Conservation (phyloP, 2,888 invertebrate species). For the Prionchulus punctatus region DNA sequence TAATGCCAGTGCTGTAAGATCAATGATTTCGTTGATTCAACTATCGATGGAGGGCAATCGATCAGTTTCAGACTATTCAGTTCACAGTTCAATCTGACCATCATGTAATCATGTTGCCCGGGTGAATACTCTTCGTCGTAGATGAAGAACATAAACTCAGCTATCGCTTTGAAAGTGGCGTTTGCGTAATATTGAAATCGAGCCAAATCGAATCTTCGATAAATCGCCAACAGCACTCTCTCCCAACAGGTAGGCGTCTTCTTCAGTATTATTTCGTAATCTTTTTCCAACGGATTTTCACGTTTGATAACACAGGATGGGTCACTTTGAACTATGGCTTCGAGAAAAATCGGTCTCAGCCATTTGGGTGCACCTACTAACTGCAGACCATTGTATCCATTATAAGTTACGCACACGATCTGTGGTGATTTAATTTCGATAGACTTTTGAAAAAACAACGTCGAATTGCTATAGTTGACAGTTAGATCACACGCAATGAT, state of each 20-base stretch:
- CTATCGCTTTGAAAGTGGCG: conserved; percentile 13
- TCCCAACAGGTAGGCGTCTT: conserved; percentile 1
- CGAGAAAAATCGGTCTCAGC: background rate
- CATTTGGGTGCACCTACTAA: conserved; percentile 10
- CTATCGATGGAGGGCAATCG: no score
- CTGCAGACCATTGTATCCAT: conserved; percentile 10
- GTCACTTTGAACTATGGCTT: background rate
- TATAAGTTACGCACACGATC: conserved; percentile 9
- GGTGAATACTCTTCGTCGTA: no score
- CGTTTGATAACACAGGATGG: no score
- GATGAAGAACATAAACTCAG: conserved; percentile 14
- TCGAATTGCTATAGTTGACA: conserved; percentile 2
- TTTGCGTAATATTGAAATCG: conserved; percentile 6
- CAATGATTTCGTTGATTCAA: no score
- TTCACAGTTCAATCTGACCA: no score
- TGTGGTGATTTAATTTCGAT: background rate
- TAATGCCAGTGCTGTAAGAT: no score
- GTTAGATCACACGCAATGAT: conserved; percentile 5
- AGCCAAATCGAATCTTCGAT: conserved; percentile 6
- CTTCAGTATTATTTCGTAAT: conserved; percentile 8
- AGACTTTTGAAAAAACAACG: conserved; percentile 10
- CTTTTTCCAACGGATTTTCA: background rate
- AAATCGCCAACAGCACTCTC: conserved; percentile 10
- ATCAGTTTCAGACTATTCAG: no score
- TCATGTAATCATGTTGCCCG: no score